phyloP scores from a whole-genome alignment of 1,140 invertebrate species.

The Eubasilissa regina region DNA sequence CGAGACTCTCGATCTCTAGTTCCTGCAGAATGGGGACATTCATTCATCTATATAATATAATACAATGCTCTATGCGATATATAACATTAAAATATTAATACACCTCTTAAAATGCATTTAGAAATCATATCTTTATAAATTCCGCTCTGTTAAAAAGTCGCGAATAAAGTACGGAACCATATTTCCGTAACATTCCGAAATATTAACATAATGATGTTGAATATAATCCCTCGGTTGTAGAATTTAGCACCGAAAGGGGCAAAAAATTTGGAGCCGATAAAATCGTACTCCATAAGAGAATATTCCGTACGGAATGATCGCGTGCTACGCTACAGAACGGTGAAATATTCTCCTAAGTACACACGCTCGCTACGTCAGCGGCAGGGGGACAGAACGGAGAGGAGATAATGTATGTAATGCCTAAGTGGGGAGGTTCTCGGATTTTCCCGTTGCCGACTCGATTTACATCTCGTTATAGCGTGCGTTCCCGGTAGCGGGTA shows the following conservation, averaged over 20 bases:
- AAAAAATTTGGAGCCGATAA: conserved; percentile 43
- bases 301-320: conserved; percentile 40
- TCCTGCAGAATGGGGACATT: too few species aligned
- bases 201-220: conserved; percentile 48
- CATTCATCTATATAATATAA: too few species aligned
- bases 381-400: conserved; percentile 37
- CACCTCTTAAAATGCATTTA: too few species aligned
- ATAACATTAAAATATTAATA: too few species aligned
- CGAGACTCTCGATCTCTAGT: too few species aligned
- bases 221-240: conserved; percentile 35
- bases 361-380: conserved; percentile 27
- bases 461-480: conserved; percentile 51
- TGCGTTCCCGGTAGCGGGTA: conserved; percentile 9
- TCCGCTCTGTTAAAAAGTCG: conserved; percentile 11
- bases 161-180: not conserved
- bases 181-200: conserved; percentile 25
- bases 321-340: conserved; percentile 5
- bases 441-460: conserved; percentile 51
- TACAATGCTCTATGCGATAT: too few species aligned
- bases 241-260: conserved; percentile 35
- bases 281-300: conserved; percentile 32
- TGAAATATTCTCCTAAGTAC: conserved; percentile 39
- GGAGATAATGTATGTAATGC: conserved; percentile 53
- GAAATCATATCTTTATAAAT: too few species aligned
- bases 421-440: conserved; percentile 49